A percentile compares a stretch with the other conserved stretches of the same genome.
phyloP scores from a whole-genome alignment of 2,888 invertebrate species.

The Synanthedon andrenaeformis region DNA sequence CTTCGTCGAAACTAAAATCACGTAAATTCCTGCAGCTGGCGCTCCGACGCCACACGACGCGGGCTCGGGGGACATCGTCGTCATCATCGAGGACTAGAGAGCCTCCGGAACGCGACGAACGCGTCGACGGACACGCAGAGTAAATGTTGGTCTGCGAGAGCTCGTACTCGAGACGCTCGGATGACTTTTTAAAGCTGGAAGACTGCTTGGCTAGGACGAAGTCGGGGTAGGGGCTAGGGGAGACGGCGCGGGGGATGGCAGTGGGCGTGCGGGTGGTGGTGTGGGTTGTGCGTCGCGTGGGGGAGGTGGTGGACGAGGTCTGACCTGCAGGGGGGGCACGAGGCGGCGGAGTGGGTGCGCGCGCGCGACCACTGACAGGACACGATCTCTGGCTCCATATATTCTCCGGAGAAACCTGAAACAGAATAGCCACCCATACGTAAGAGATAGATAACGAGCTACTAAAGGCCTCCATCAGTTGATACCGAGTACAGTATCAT shows the following conservation, averaged over 20 bases:
- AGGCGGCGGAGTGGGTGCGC: constrained; percentile 65
- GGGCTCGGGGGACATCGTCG: constrained; percentile 27
- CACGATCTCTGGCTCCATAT: constrained; percentile 59
- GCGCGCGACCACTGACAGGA: constrained; percentile 52
- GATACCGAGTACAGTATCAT: no score
- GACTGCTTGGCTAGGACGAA: constrained; percentile 55
- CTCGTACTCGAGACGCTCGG: constrained; percentile 70
- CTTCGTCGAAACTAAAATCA: constrained; percentile 80
- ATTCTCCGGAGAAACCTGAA: constrained; percentile 65
- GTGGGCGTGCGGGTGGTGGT: constrained; percentile 40
- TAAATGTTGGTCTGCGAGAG: constrained; percentile 70
- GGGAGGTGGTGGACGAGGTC: constrained; percentile 13
- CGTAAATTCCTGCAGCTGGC: constrained; percentile 86
- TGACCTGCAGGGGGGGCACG: constrained; percentile 22
- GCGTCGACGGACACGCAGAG: constrained; percentile 56
- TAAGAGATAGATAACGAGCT: background rate
- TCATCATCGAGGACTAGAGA: constrained; percentile 35
- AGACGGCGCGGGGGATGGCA: constrained; percentile 23
- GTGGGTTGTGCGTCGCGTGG: constrained; percentile 16
- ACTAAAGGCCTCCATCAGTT: background rate
- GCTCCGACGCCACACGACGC: constrained; percentile 79
- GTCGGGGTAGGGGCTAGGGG: constrained; percentile 61
- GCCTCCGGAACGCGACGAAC: constrained; percentile 50
- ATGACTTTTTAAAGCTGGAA: constrained; percentile 53
- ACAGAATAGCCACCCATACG: background rate